Percentiles rank a stretch among this genome's conserved stretches.
These are phyloP conservation scores for Andrena haemorrhoa DNA, from an alignment of 2,888 invertebrate genomes.

Conservation along the genomic window DNA sequence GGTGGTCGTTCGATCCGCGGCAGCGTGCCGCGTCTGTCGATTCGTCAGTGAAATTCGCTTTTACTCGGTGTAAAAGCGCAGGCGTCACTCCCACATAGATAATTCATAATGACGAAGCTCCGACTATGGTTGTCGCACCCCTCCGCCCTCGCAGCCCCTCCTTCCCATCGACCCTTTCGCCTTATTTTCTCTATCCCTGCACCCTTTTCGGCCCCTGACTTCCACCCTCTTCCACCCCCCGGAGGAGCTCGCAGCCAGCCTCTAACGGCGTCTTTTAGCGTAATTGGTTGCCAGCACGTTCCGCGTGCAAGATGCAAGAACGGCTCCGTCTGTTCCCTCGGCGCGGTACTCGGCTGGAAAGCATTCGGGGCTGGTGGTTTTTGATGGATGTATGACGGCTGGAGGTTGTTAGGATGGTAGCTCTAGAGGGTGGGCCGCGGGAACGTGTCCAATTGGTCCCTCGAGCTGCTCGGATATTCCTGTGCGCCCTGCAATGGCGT, in stretches of 20 bases:
- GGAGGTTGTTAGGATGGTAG: too few species aligned
- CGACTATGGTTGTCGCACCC: constrained; percentile 56
- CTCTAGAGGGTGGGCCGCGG: too few species aligned
- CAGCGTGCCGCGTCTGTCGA: constrained; percentile 47
- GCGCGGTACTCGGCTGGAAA: not conserved
- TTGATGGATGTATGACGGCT: too few species aligned
- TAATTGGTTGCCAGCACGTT: constrained; percentile 52
- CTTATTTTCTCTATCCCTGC: not conserved
- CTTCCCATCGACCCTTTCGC: constrained; percentile 40
- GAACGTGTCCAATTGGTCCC: too few species aligned
- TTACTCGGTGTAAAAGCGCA: constrained; percentile 58
- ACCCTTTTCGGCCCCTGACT: too few species aligned
- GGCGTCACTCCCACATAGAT: constrained; percentile 62
- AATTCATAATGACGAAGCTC: constrained; percentile 68
- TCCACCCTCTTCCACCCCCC: constrained; percentile 16
- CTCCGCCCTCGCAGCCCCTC: constrained; percentile 6
- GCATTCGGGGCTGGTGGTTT: not conserved
- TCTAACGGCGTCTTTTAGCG: constrained; percentile 59
- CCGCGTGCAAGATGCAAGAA: not conserved
- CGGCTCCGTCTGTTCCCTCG: not conserved
- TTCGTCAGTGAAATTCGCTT: constrained; percentile 63
- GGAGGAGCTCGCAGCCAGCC: constrained; percentile 34
- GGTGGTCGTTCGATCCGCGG: constrained; percentile 20
- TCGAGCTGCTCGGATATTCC: too few species aligned
- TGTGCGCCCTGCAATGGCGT: too few species aligned